Conservation (phyloP, 2,888 invertebrate species). For the Hoplodrina ambigua region DNA sequence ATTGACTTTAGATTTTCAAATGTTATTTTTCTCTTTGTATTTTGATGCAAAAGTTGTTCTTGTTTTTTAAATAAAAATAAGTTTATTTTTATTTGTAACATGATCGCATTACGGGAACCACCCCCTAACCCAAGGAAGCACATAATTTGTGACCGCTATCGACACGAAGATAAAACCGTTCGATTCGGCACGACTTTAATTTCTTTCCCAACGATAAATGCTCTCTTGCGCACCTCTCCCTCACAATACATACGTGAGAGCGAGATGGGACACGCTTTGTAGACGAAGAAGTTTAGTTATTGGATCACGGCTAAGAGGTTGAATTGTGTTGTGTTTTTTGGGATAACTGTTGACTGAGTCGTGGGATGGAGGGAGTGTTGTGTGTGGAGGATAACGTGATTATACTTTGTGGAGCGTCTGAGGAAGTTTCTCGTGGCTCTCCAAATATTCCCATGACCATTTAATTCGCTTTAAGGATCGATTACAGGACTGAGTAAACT, state of each 20-base stretch:
- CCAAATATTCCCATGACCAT: constrained; percentile 10
- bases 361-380: constrained; percentile 3
- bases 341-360: constrained; percentile 47
- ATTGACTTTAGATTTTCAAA: background rate
- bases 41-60: background rate
- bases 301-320: constrained; percentile 71
- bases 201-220: constrained; percentile 88
- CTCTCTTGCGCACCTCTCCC: constrained; percentile 74
- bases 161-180: constrained; percentile 89
- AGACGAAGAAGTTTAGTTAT: constrained; percentile 83
- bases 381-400: constrained; percentile 25
- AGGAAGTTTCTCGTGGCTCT: background rate
- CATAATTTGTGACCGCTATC: constrained; percentile 90
- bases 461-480: background rate
- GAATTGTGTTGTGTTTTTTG: constrained; percentile 71
- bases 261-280: constrained; percentile 69
- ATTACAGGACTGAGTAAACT: background rate
- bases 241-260: constrained; percentile 68
- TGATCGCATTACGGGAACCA: constrained; percentile 45
- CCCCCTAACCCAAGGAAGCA: constrained; percentile 81
- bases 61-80: background rate
- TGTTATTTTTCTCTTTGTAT: background rate
- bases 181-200: constrained; percentile 89
- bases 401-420: constrained; percentile 2
- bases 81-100: background rate